Percentiles rank a stretch among this genome's conserved stretches.
These are phyloP conservation scores for Eurystomus gularis DNA, from an alignment of 2,113 vertebrate species.

Conservation along the genomic window DNA sequence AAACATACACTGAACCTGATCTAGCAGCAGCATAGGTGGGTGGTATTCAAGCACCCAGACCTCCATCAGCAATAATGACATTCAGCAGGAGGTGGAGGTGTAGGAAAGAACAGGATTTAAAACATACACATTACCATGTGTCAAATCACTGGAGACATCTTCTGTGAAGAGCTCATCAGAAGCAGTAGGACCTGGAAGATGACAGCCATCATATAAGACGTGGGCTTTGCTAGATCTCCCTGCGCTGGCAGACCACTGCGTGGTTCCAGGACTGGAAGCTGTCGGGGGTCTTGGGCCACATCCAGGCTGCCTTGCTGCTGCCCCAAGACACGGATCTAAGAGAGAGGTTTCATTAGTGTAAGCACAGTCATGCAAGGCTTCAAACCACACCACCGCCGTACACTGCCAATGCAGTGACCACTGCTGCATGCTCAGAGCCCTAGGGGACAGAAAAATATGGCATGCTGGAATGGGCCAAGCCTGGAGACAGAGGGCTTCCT, in stretches of 20 bases:
- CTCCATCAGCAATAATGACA: not conserved
- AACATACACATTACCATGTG: slow-evolving; percentile 79
- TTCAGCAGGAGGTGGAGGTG: not conserved
- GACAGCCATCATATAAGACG: not conserved
- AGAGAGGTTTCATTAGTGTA: not conserved
- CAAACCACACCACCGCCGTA: not conserved
- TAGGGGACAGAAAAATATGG: not conserved
- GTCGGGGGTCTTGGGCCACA: not conserved
- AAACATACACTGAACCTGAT: not conserved
- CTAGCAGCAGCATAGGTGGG: not conserved
- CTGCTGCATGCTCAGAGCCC: not conserved
- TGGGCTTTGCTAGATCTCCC: slow-evolving; percentile 19
- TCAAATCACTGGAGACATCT: slow-evolving; percentile 82
- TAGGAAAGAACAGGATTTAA: not conserved
- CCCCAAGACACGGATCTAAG: not conserved
- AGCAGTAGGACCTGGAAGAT: slow-evolving; percentile 63
- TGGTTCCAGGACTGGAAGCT: slow-evolving; percentile 45
- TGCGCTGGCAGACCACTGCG: not conserved
- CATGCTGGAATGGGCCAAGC: not conserved
- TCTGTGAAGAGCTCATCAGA: slow-evolving; percentile 60
- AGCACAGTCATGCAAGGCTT: not conserved
- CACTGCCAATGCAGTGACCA: not conserved
- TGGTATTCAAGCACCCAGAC: not conserved
- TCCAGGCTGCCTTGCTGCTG: not conserved
- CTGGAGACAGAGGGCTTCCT: not conserved